Percentiles rank a stretch among this genome's conserved stretches.
Evolutionary conservation across 1,140 invertebrate genomes (phyloP).

Genomic region (Gonioctena quinquepunctata): DNA sequence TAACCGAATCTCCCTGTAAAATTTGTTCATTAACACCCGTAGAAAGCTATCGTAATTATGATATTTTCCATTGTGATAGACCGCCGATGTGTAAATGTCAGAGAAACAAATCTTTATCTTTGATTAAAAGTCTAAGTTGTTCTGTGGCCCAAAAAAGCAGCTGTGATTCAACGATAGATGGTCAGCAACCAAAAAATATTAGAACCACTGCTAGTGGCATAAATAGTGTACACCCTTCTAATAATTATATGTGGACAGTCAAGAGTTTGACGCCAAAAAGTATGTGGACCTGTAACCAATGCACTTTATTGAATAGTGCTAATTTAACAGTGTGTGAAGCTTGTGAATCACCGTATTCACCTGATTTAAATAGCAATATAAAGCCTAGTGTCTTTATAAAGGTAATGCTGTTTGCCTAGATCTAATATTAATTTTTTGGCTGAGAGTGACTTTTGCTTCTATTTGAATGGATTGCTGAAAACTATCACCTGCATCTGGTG

Average conservation of each 20-base stretch:
- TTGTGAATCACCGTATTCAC: slow-evolving; percentile 64
- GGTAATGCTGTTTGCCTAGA: slow-evolving; percentile 32
- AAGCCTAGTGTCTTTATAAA: slow-evolving; percentile 52
- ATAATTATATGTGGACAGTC: slow-evolving; percentile 40
- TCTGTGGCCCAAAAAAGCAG: slow-evolving; percentile 43
- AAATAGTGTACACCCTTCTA: slow-evolving; percentile 33
- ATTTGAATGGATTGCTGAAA: no score
- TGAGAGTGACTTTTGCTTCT: no score
- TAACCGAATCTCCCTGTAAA: slow-evolving; percentile 49
- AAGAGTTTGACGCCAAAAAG: slow-evolving; percentile 50
- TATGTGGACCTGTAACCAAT: slow-evolving; percentile 85
- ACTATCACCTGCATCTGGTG: no score
- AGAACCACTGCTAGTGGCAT: slow-evolving; percentile 51
- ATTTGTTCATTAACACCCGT: slow-evolving; percentile 47
- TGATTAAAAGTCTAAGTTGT: slow-evolving; percentile 51
- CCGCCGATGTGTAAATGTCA: slow-evolving; percentile 39
- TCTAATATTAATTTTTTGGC: neutral
- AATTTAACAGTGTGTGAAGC: slow-evolving; percentile 64
- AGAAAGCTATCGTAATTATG: slow-evolving; percentile 42
- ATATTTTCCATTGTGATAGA: slow-evolving; percentile 46
- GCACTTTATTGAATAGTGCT: slow-evolving; percentile 79
- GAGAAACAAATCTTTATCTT: slow-evolving; percentile 43
- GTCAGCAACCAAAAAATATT: slow-evolving; percentile 49
- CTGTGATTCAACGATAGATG: slow-evolving; percentile 41
- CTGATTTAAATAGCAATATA: slow-evolving; percentile 54